These are phyloP conservation scores for Synergus itoensis DNA, from an alignment of 2,888 invertebrate species.

Conservation along the genomic window DNA sequence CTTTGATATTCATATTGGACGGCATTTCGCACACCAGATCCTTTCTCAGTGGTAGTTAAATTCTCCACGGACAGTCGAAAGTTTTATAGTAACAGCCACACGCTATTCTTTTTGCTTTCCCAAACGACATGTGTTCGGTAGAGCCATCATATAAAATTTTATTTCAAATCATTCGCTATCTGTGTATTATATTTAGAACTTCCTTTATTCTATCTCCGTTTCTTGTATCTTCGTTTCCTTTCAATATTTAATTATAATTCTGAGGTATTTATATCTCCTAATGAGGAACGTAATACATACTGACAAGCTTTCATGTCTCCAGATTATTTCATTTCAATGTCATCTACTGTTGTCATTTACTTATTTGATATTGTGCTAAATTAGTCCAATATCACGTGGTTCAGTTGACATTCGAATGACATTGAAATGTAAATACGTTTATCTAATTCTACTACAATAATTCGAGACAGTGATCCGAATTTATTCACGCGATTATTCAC, in stretches of 20 bases:
- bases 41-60: constrained; percentile 48
- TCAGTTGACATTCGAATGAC: constrained; percentile 6
- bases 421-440: constrained; percentile 45
- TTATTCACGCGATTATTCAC: constrained; percentile 41
- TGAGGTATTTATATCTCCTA: not conserved
- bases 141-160: not conserved
- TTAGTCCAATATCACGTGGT: constrained; percentile 37
- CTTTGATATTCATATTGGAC: constrained; percentile 63
- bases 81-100: constrained; percentile 43
- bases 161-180: constrained; percentile 33
- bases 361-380: not conserved
- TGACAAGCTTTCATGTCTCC: not conserved
- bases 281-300: not conserved
- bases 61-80: constrained; percentile 50
- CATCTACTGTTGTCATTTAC: not conserved
- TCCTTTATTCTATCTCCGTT: not conserved
- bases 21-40: constrained; percentile 52
- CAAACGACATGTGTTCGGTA: constrained; percentile 27
- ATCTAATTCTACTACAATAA: constrained; percentile 42
- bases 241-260: not conserved
- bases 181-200: not conserved
- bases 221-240: not conserved
- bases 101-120: constrained; percentile 26
- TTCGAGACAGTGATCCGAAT: constrained; percentile 42
- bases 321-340: not conserved